These are phyloP conservation scores for Seriola dumerili DNA, from an alignment of 2,113 vertebrate genomes.

Conservation along the genomic window DNA sequence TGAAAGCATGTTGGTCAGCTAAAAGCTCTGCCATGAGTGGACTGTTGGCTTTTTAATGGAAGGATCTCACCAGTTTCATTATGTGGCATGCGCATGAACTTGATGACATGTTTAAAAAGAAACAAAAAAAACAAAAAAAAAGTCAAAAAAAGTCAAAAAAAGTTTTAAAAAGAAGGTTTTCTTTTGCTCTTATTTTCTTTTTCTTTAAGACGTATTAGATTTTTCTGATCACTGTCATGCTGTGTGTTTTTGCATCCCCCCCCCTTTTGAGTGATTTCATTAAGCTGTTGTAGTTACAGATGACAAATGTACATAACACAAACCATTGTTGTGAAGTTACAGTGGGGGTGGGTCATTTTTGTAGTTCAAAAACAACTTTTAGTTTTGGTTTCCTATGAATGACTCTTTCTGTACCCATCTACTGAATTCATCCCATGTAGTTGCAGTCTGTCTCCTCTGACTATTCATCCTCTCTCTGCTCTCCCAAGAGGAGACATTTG, in stretches of 20 bases:
- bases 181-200: slow-evolving; percentile 76
- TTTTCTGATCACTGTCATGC: slow-evolving; percentile 73
- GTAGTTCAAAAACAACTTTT: slow-evolving; percentile 65
- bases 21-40: slow-evolving; percentile 69
- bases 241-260: slow-evolving; percentile 80
- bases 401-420: slow-evolving; percentile 65
- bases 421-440: slow-evolving; percentile 68
- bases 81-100: slow-evolving; percentile 86
- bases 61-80: slow-evolving; percentile 85
- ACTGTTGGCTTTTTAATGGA: slow-evolving; percentile 72
- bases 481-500: slow-evolving; percentile 53
- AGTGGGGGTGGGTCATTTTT: slow-evolving; percentile 67
- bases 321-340: slow-evolving; percentile 72
- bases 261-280: slow-evolving; percentile 79
- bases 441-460: slow-evolving; percentile 64
- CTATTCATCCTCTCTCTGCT: slow-evolving; percentile 52
- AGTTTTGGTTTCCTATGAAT: slow-evolving; percentile 71
- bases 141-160: slow-evolving; percentile 25
- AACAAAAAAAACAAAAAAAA: slow-evolving; percentile 20
- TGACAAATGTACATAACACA: slow-evolving; percentile 85
- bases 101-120: slow-evolving; percentile 80
- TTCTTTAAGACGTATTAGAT: slow-evolving; percentile 67
- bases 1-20: slow-evolving; percentile 85
- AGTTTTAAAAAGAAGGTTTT: slow-evolving; percentile 63
- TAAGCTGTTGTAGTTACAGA: slow-evolving; percentile 80